Evolutionary conservation across 2,113 vertebrate genomes (phyloP).

Genomic region (Oriolus oriolus): DNA sequence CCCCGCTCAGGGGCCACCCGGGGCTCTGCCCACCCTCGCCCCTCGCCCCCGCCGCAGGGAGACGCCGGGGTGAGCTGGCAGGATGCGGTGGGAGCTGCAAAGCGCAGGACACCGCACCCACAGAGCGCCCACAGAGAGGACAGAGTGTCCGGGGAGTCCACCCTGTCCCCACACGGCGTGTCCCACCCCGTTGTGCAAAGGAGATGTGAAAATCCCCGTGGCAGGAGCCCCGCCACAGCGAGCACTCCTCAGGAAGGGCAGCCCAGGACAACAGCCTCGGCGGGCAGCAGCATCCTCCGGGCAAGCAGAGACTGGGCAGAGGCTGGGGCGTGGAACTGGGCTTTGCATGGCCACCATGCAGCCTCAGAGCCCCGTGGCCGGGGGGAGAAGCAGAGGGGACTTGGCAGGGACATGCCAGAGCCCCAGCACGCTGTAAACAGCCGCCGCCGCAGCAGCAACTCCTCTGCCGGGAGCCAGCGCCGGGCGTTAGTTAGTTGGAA

Average conservation of each 20-base stretch:
- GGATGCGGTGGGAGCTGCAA: neutral
- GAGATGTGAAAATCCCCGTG: neutral
- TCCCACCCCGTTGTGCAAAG: neutral
- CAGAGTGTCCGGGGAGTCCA: neutral
- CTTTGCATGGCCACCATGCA: neutral
- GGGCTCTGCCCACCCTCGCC: neutral
- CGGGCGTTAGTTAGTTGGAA: conserved; percentile 44
- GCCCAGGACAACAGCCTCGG: neutral
- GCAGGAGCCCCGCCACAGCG: neutral
- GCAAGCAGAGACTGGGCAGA: neutral
- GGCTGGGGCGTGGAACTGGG: neutral
- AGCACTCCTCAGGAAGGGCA: neutral
- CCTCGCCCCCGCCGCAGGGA: neutral
- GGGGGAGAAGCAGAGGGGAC: conserved; percentile 16
- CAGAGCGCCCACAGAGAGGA: neutral
- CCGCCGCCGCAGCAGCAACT: conserved; percentile 36
- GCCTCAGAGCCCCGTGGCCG: neutral
- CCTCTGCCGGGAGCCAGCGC: conserved; percentile 53
- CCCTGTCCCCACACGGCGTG: neutral
- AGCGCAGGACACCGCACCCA: neutral
- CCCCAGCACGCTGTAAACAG: conserved; percentile 50
- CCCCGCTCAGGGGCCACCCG: neutral
- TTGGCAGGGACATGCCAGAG: conserved; percentile 17
- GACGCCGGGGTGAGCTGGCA: neutral
- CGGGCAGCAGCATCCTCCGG: neutral